Base-by-base conservation (phyloP, 2,888 invertebrate species). In the Nomada hirtipes region DNA sequence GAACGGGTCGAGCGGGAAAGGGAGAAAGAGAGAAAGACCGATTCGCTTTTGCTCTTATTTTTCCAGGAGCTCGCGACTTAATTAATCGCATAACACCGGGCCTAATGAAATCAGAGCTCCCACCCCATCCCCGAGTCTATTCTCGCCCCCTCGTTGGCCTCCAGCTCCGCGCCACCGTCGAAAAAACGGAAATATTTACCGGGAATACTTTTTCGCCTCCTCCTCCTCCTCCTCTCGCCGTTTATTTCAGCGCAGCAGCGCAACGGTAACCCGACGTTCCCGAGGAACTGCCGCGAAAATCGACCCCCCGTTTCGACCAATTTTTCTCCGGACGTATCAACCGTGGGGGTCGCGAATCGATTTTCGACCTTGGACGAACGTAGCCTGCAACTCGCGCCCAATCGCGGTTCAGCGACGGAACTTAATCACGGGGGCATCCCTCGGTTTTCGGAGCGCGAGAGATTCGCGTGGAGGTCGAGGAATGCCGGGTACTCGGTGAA, bases 41-140 rank as follows among this genome's bases (percentile, higher is more conserved):
- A 83, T 86, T 86, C 85, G 86, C 85, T 87, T 90, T 83, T 86
- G 85, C 90, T 91, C 90, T 91, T 92, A 91, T 92, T 92, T 93
- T 93, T 92, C 90, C 91, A 90, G 89, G 89, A 89, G 90, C 90
- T 88, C 91, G 93, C 92, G 93, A 93, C 93, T 93, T 93, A 93
- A 93, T 93, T 93, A 93, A 93, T 93, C 93, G 93, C 93, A 93
- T 93, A 93, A 93, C 93, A 93, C 93, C 91, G 92, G 89, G 90
- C 93, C 93, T 93, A 93, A 93, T 93, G 93, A 93, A 93, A 93
- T 93, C 93, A 93, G 92, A 92, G 92, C 92, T 91, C 91, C 90
- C 90, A 87, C 91, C 90, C 90, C 84, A 87, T 89, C 88, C 47
- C 74, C 69, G 69, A 82, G 72, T 82, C 87, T 77, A 86, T 85